Evolutionary conservation across 2,797 vertebrate genomes (phyloP).

Genomic region (Dromococcyx pavoninus): DNA sequence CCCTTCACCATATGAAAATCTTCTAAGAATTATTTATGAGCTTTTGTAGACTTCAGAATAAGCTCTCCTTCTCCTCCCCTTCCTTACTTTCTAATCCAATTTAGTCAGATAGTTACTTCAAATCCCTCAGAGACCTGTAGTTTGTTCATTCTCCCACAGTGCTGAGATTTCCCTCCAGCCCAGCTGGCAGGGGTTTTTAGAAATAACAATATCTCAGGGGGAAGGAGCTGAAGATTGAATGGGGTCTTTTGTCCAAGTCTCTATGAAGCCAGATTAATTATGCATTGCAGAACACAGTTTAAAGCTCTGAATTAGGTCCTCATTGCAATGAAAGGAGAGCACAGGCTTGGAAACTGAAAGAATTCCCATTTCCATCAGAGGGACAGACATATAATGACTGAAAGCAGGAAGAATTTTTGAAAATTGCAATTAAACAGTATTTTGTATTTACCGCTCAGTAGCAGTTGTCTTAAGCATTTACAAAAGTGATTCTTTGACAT

Average conservation of each 20-base stretch:
- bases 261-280: conserved; percentile 95
- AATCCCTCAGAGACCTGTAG: conserved; percentile 75
- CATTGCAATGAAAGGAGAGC: conserved; percentile 75
- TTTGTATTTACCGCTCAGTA: conserved; percentile 70
- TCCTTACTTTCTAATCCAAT: conserved; percentile 83
- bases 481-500: conserved; percentile 71
- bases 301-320: conserved; percentile 78
- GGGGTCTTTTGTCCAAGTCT: conserved; percentile 90
- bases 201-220: conserved; percentile 88
- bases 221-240: conserved; percentile 87
- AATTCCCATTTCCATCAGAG: conserved; percentile 72
- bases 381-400: conserved; percentile 76
- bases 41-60: conserved; percentile 68
- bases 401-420: conserved; percentile 76
- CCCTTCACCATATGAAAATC: conserved; percentile 66
- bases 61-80: conserved; percentile 63
- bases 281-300: conserved; percentile 86
- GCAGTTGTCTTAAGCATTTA: conserved; percentile 74
- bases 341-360: conserved; percentile 74
- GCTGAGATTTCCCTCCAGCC: conserved; percentile 84
- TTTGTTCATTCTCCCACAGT: conserved; percentile 81
- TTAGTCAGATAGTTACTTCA: conserved; percentile 79
- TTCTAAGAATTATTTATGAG: conserved; percentile 71
- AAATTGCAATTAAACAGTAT: conserved; percentile 78
- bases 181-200: conserved; percentile 93